Evolutionary conservation across 2,113 vertebrate genomes (phyloP), one percentile per base, ranked within the genome.

Genomic region (Tragelaphus imberbis): DNA sequence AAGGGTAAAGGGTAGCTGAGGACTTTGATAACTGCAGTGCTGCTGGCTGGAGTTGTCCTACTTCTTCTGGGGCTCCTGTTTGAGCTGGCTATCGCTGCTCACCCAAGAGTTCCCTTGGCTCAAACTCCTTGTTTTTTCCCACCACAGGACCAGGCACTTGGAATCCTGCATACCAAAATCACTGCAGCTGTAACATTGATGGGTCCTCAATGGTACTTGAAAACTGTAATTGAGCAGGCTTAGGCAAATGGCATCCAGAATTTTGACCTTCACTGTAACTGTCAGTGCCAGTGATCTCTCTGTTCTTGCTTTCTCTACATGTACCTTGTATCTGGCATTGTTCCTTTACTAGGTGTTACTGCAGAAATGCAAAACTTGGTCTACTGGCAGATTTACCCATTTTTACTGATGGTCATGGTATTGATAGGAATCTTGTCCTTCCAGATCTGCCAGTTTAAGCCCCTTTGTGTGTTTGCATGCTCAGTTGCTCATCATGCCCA

Each of bases 61-160:
- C 99, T 99, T 96, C 96, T 99, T 25, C 98, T 99, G 6, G 99
- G 99, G 56, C 99, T 99, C 96, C 98, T 99, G 89, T 99, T 99
- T 98, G 99, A 99, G 97, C 98, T 99, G 94, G 99, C 99, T 68
- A 99, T 99, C 1, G 99, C 99, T 19, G 99, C 99, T 71, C 99
- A 99, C 19, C 98, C 99, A 91, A 99, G 99, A 93, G 99, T 99
- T 82, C 99, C 99, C 63, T 98, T 99, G 97, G 99, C 99, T 99
- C 99, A 99, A 98, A 99, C 99, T 0, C 99, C 99, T 33, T 99
- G 99, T 63, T 99, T 99, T 98, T 99, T 99, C 98, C 99, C 99
- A 27, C 99, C 99, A 99, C 99, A 99, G 99, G 99, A 99, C 98
- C 99, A 99, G 99, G 99, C 99, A 97, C 99, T 99, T 94, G 99